These are phyloP conservation scores for Pandemis heparana DNA, from an alignment of 2,888 invertebrate species.

Conservation along the genomic window DNA sequence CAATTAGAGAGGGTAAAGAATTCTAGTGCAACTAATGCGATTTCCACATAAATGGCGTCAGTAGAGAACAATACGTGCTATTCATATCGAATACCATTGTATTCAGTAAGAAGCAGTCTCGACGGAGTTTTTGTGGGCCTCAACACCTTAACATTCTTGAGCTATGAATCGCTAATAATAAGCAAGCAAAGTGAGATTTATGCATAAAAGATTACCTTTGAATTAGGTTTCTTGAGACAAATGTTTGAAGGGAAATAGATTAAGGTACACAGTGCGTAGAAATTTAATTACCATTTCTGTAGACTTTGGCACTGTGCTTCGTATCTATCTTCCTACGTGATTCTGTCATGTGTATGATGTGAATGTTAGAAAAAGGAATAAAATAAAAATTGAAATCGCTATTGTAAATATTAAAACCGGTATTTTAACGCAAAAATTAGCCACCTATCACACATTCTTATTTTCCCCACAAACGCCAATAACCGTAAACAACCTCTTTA, in stretches of 20 bases:
- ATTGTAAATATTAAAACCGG: neutral
- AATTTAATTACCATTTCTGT: no score
- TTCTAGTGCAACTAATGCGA: slow-evolving; percentile 18
- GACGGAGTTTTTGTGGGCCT: slow-evolving; percentile 7
- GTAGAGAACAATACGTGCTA: slow-evolving; percentile 41
- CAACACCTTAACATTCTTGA: slow-evolving; percentile 23
- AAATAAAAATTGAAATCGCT: no score
- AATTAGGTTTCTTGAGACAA: no score
- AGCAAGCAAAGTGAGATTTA: slow-evolving; percentile 1
- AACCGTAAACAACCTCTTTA: neutral
- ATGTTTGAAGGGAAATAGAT: no score
- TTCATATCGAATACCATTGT: slow-evolving; percentile 34
- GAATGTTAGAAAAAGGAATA: no score
- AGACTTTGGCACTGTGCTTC: no score
- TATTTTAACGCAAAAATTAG: neutral
- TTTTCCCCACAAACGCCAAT: neutral
- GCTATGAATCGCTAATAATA: slow-evolving; percentile 25
- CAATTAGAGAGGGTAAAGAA: neutral
- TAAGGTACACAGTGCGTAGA: no score
- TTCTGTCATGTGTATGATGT: no score
- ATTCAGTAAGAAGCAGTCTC: slow-evolving; percentile 17
- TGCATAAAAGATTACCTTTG: neutral
- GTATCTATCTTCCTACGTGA: no score
- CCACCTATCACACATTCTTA: neutral
- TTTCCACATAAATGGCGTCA: slow-evolving; percentile 45